Evolutionary conservation across 2,797 vertebrate species (phyloP).

Genomic region (Myiotriccus ornatus): DNA sequence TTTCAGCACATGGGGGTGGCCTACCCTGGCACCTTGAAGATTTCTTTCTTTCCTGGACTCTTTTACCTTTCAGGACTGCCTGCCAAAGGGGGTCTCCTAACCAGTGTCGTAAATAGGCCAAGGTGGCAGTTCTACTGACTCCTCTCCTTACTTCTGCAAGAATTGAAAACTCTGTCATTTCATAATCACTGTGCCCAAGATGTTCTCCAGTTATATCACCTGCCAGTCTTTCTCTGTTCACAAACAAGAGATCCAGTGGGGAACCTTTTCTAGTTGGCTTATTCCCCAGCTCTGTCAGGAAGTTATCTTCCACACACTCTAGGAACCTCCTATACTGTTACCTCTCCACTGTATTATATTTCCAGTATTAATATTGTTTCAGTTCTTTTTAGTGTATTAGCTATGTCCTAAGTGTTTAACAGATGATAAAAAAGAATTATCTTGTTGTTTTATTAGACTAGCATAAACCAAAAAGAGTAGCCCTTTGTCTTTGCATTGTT

Average conservation of each 20-base stretch:
- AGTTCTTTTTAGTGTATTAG: background rate
- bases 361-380: background rate
- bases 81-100: background rate
- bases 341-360: background rate
- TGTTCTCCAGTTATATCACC: accelerated
- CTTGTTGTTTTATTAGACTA: background rate
- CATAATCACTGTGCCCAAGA: background rate
- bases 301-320: background rate
- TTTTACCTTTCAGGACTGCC: background rate
- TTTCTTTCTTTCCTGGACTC: background rate
- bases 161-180: background rate
- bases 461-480: background rate
- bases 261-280: background rate
- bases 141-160: background rate
- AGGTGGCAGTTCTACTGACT: background rate
- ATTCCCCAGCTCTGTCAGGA: background rate
- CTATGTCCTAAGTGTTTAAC: background rate
- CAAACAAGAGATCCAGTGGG: background rate
- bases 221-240: background rate
- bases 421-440: background rate
- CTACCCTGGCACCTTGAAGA: background rate
- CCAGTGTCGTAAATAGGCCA: accelerated
- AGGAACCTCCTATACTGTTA: background rate
- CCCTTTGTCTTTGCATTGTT: background rate
- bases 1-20: background rate